A percentile compares a stretch with the other conserved stretches of the same genome.
phyloP scores from a whole-genome alignment of 2,113 vertebrate species.

The Megaceryle torquata region DNA sequence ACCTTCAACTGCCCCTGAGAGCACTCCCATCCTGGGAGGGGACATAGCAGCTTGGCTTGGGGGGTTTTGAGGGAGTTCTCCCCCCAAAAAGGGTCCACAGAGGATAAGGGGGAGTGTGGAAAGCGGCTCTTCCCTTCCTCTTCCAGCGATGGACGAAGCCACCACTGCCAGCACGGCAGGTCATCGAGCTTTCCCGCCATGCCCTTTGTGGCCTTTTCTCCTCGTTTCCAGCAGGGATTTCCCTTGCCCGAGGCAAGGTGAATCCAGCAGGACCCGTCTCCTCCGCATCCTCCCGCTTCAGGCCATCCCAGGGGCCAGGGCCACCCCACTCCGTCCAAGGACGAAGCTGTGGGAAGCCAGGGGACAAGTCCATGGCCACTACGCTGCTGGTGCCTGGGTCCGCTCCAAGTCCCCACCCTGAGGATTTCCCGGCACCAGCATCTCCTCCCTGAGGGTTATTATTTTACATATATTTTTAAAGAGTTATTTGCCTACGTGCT shows the following conservation, averaged over 20 bases:
- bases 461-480: neutral
- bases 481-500: neutral
- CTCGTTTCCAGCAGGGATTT: neutral
- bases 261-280: neutral
- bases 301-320: too few species aligned
- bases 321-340: too few species aligned
- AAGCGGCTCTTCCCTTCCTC: neutral
- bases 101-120: neutral
- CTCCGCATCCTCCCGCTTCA: fast-evolving
- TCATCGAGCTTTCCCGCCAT: fast-evolving
- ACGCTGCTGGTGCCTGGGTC: neutral
- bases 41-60: fast-evolving
- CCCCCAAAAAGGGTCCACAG: fast-evolving
- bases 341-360: neutral
- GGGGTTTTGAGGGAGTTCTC: neutral
- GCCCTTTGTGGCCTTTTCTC: neutral
- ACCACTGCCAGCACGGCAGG: neutral
- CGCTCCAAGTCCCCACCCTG: neutral
- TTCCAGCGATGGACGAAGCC: fast-evolving
- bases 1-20: fast-evolving
- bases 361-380: neutral
- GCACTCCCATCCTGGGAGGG: neutral
- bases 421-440: neutral
- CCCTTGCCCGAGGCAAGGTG: neutral
- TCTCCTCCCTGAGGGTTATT: neutral